Evolutionary conservation across 2,888 invertebrate species (phyloP).

Genomic region (Esperia sulphurella): DNA sequence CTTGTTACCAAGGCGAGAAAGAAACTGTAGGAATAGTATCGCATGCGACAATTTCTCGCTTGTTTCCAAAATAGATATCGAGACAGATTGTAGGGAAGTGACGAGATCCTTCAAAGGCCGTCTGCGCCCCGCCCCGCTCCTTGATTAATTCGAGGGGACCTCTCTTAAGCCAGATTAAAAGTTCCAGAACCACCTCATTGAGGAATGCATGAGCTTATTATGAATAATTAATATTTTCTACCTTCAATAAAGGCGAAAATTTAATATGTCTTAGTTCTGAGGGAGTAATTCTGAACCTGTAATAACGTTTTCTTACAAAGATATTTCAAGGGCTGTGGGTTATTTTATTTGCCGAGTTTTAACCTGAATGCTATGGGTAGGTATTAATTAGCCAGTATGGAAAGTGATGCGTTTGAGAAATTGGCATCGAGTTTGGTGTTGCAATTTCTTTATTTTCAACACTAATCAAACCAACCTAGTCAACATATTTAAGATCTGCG

Average conservation of each 20-base stretch:
- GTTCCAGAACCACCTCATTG: constrained; percentile 37
- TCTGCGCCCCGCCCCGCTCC: constrained; percentile 23
- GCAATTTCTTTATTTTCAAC: no score
- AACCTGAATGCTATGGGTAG: no score
- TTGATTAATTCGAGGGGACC: constrained; percentile 43
- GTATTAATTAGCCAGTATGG: no score
- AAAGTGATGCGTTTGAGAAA: no score
- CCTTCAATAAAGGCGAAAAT: constrained; percentile 27
- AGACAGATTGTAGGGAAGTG: constrained; percentile 18
- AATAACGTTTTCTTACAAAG: background rate
- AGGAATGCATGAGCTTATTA: constrained; percentile 56
- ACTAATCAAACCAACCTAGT: no score
- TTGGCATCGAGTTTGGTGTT: no score
- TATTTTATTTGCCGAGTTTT: no score
- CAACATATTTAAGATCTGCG: no score
- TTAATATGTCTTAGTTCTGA: constrained; percentile 29
- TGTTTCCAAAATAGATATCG: constrained; percentile 13
- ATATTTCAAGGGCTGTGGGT: no score
- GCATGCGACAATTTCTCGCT: constrained; percentile 3
- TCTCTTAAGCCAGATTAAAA: constrained; percentile 54
- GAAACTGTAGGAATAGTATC: background rate
- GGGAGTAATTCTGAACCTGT: background rate
- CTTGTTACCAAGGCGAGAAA: no score
- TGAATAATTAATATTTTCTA: constrained; percentile 42
- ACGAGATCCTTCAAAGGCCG: constrained; percentile 29